Percentiles rank a stretch among this genome's conserved stretches.
Conservation (phyloP, 2,113 vertebrate genomes). For the Toxotes jaculatrix region DNA sequence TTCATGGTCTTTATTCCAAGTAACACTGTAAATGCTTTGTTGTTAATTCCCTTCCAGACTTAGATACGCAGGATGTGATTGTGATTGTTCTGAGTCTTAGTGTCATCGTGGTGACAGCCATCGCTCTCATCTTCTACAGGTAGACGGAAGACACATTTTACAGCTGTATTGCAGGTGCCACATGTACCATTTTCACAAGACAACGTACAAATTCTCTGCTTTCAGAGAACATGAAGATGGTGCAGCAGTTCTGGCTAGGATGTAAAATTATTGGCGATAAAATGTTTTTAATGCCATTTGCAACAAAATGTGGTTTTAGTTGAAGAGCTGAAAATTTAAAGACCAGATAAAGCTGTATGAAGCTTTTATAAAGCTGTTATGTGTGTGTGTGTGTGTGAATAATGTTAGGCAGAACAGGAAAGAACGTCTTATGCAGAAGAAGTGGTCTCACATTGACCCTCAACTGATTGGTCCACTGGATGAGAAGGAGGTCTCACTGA, state of each 20-base stretch:
- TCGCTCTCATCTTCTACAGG: constrained; percentile 93
- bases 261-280: not conserved
- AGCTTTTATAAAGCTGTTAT: not conserved
- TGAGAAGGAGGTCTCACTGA: constrained; percentile 90
- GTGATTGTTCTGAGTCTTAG: constrained; percentile 89
- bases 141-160: constrained; percentile 67
- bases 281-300: not conserved
- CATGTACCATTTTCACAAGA: not conserved
- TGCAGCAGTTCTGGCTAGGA: not conserved
- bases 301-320: not conserved
- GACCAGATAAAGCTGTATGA: too few relatives aligned
- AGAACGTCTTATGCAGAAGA: constrained; percentile 87
- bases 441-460: constrained; percentile 93
- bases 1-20: not conserved
- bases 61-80: constrained; percentile 82
- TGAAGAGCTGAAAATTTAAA: too few relatives aligned
- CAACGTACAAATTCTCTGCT: not conserved
- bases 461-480: constrained; percentile 91
- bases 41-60: constrained; percentile 72
- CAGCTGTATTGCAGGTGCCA: not conserved
- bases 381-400: constrained; percentile 1
- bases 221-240: not conserved
- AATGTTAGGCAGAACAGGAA: constrained; percentile 90
- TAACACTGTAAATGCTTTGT: not conserved
- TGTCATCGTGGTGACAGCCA: constrained; percentile 88